Evolutionary conservation across 2,113 vertebrate genomes (phyloP).

Genomic region (Bubalus kerabau): DNA sequence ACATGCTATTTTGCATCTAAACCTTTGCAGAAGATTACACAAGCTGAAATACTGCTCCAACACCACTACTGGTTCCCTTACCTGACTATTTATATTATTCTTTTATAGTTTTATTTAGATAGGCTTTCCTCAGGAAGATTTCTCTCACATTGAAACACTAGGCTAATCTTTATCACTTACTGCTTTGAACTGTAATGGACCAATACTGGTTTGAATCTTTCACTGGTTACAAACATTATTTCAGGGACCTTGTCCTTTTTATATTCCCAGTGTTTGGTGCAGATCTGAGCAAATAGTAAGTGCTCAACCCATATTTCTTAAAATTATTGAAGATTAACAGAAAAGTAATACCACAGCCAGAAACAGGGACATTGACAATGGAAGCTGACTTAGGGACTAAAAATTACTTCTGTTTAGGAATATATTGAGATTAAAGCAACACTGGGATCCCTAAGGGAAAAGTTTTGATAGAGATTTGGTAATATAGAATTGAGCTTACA

Average conservation of each 20-base stretch:
- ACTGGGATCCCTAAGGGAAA: not conserved
- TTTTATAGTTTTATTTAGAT: not conserved
- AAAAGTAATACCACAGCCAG: not conserved
- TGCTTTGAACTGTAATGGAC: not conserved
- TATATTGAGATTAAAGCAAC: not conserved
- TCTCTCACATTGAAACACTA: not conserved
- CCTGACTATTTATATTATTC: not conserved
- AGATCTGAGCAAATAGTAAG: not conserved
- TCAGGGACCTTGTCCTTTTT: not conserved
- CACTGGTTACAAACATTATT: not conserved
- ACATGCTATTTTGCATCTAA: not conserved
- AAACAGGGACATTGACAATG: not conserved
- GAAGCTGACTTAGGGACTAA: not conserved
- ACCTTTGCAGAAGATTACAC: not conserved
- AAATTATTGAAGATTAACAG: not conserved
- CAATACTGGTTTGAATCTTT: not conserved
- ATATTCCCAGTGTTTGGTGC: not conserved
- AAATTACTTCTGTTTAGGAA: not conserved
- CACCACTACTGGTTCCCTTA: not conserved
- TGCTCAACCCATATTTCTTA: not conserved
- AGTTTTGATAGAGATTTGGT: not conserved
- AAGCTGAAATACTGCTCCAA: not conserved
- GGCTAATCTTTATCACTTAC: not conserved
- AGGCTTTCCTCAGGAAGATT: not conserved
- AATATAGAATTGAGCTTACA: not conserved